Evolutionary conservation across 2,888 invertebrate genomes (phyloP), one percentile per base, ranked within the genome.

Genomic region (Fissipunctia ypsillon): DNA sequence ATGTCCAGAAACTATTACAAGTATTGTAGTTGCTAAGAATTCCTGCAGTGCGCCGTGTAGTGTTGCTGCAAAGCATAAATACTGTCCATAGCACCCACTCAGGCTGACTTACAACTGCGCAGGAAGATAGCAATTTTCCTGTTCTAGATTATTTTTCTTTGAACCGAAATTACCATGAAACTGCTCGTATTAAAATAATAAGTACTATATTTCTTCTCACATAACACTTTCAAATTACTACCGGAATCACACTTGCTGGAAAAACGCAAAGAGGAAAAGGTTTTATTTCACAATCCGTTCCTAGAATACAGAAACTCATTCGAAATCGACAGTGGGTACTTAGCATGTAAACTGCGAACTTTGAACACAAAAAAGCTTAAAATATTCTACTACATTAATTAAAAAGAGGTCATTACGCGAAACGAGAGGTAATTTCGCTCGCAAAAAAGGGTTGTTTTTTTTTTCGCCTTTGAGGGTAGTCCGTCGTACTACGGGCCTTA

Each of bases 311-410:
- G 52, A 75, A 69, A 48, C 61, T 64, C 67, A 22, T 65, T 80
- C 35, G 41, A 63, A 74, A 84, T 84, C 76, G 59, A 66, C 80
- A 66, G 59, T n/a, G 61, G 45, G 65, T 65, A 80, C 84, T 81
- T 66, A 66, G 60, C 57, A 81, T 71, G 64, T 76, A 84, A 82
- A 84, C 72, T 76, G 69, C 69, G 66, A 48, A 66, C 48, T 76
- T 82, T 67, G 52, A 71, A 61, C 74, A 77, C 56, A 65, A 84
- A 82, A 80, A 74, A 64, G 61, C 59, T 75, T 61, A 64, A 75
- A 56, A 73, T 78, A 76, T 76, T 78, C 73, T 72, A 80, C 79
- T 69, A 83, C 67, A 84, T 81, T 80, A 83, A 86, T 85, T 86
- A 85, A 83, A 87, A 79, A 77, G 69, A 43, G 59, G 81, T 74